Evolutionary conservation across 2,888 invertebrate species (phyloP).

Genomic region (Trachelus stipa): DNA sequence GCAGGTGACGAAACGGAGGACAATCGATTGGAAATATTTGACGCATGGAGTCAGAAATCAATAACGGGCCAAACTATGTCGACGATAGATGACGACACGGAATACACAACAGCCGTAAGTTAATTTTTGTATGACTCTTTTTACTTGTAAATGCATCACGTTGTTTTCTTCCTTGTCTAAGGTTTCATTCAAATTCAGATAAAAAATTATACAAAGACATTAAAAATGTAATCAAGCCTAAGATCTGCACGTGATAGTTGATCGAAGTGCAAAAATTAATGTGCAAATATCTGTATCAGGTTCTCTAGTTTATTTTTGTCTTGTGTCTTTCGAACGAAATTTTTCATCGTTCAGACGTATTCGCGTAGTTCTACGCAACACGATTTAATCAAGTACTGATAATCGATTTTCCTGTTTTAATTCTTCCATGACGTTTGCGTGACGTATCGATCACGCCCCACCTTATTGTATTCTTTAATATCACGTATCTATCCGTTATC

Average conservation of each 20-base stretch:
- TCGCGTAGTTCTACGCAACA: not conserved
- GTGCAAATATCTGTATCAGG: not conserved
- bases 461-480: slow-evolving; percentile 13
- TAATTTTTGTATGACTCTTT: not conserved
- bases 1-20: slow-evolving; percentile 3
- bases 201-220: not conserved
- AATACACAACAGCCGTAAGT: slow-evolving; percentile 45
- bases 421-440: slow-evolving; percentile 25
- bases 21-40: not conserved
- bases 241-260: not conserved
- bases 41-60: slow-evolving; percentile 37
- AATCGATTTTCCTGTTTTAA: not conserved
- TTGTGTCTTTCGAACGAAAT: not conserved
- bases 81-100: slow-evolving; percentile 42
- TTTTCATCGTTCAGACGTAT: not conserved
- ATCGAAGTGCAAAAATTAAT: not conserved
- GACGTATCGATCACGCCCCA: slow-evolving; percentile 29
- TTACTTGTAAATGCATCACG: too few species aligned
- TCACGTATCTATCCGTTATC: not conserved
- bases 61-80: slow-evolving; percentile 33
- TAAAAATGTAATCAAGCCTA: not conserved
- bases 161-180: not conserved
- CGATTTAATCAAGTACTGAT: not conserved
- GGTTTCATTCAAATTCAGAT: not conserved
- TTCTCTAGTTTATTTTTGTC: not conserved